These are phyloP conservation scores for Julus scandinavius DNA, from an alignment of 2,888 invertebrate genomes.

Conservation along the genomic window DNA sequence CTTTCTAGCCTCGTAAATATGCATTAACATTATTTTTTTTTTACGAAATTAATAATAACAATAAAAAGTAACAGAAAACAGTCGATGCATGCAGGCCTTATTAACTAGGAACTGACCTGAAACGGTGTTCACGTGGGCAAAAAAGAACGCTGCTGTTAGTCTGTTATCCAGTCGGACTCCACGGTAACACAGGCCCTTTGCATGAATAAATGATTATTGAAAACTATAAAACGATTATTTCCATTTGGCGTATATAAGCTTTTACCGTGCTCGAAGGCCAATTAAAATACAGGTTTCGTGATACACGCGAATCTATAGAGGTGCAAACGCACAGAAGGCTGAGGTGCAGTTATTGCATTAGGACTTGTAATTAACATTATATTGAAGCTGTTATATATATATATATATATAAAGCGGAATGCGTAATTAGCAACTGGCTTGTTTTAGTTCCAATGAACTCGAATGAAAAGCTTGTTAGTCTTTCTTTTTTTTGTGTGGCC, in stretches of 20 bases:
- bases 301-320: conserved; percentile 24
- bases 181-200: not conserved
- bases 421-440: conserved; percentile 26
- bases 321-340: not conserved
- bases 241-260: not conserved
- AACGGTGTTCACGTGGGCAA: not conserved
- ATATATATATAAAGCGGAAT: not conserved
- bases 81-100: not conserved
- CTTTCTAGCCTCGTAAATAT: too few species aligned
- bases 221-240: conserved; percentile 42
- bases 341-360: not conserved
- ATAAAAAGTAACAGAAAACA: not conserved
- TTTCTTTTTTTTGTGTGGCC: not conserved
- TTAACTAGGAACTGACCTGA: not conserved
- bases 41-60: not conserved
- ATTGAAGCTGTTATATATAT: conserved; percentile 4
- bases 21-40: not conserved
- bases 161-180: not conserved
- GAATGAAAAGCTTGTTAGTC: conserved; percentile 49
- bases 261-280: not conserved
- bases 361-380: conserved; percentile 36
- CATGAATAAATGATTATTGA: conserved; percentile 30
- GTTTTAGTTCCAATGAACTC: conserved; percentile 51
- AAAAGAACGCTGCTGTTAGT: not conserved
- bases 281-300: conserved; percentile 25